phyloP scores from a whole-genome alignment of 2,888 invertebrate species.

The Cerceris ruficornis region DNA sequence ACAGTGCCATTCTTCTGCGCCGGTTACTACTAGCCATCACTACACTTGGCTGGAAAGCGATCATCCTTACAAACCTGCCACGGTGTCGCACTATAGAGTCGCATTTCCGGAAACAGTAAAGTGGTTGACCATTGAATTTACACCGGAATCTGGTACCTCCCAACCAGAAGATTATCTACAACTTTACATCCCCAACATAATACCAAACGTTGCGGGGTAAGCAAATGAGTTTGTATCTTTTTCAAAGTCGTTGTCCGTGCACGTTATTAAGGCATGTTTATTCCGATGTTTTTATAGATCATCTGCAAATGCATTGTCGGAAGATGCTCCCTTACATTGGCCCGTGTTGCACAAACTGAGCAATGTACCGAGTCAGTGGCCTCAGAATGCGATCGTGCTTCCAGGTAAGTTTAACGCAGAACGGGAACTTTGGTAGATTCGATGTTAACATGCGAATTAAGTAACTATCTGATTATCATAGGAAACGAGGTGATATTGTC shows the following conservation, averaged over 20 bases:
- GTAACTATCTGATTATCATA: slow-evolving; percentile 46
- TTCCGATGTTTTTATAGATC: slow-evolving; percentile 44
- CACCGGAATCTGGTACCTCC: slow-evolving; percentile 94
- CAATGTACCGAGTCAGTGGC: slow-evolving; percentile 89
- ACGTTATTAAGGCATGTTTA: background rate
- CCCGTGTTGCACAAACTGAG: slow-evolving; percentile 87
- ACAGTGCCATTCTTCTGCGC: slow-evolving; percentile 71
- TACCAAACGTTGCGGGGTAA: slow-evolving; percentile 66
- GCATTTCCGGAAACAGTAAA: slow-evolving; percentile 93
- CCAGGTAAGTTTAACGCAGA: slow-evolving; percentile 84
- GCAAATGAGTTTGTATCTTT: slow-evolving; percentile 14
- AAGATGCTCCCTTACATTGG: slow-evolving; percentile 83
- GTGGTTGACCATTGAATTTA: slow-evolving; percentile 97
- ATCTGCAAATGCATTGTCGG: slow-evolving; percentile 50
- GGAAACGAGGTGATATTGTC: slow-evolving; percentile 98
- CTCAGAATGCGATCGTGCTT: slow-evolving; percentile 91
- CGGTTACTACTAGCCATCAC: slow-evolving; percentile 90
- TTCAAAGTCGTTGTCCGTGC: background rate
- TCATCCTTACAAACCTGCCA: slow-evolving; percentile 96
- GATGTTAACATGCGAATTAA: background rate
- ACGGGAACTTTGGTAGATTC: background rate
- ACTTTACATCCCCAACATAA: slow-evolving; percentile 85
- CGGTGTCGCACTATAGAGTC: slow-evolving; percentile 93
- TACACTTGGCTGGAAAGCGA: slow-evolving; percentile 97
- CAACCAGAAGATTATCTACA: slow-evolving; percentile 95